A percentile compares a stretch with the other conserved stretches of the same genome.
Evolutionary conservation across 2,113 vertebrate genomes (phyloP).

Genomic region (Mandrillus leucophaeus): DNA sequence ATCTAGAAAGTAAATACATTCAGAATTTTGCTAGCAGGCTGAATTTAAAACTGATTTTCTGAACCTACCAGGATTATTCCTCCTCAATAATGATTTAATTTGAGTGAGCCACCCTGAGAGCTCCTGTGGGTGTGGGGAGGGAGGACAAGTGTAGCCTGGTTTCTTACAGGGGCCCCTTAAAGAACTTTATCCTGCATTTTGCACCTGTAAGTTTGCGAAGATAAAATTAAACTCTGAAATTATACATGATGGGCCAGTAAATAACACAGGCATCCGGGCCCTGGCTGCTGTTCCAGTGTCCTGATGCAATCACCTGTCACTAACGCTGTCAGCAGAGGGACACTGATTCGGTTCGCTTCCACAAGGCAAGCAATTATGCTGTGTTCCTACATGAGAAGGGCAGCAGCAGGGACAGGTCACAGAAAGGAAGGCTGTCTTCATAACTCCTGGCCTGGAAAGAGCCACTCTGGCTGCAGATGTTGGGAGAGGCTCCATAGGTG

Average conservation of each 20-base stretch:
- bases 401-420: conserved; percentile 21
- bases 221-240: conserved; percentile 76
- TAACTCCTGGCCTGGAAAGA: conserved; percentile 57
- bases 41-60: conserved; percentile 87
- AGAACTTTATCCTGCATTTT: conserved; percentile 79
- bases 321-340: conserved; percentile 55
- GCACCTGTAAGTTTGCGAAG: conserved; percentile 78
- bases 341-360: conserved; percentile 61
- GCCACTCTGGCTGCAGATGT: background rate
- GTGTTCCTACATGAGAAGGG: conserved; percentile 42
- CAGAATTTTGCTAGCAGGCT: conserved; percentile 87
- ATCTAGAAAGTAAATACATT: conserved; percentile 87
- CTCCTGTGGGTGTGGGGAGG: conserved; percentile 45
- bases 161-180: conserved; percentile 75
- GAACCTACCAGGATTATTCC: conserved; percentile 84
- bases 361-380: conserved; percentile 36
- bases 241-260: conserved; percentile 68
- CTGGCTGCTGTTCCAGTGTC: conserved; percentile 39
- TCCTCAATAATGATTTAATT: conserved; percentile 84
- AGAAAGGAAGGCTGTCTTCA: background rate
- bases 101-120: conserved; percentile 80
- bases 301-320: conserved; percentile 70
- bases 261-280: conserved; percentile 53
- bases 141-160: conserved; percentile 46
- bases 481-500: background rate